Evolutionary conservation across 2,797 vertebrate species (phyloP), one percentile per base, ranked within the genome.

Genomic region (Momotus momota): DNA sequence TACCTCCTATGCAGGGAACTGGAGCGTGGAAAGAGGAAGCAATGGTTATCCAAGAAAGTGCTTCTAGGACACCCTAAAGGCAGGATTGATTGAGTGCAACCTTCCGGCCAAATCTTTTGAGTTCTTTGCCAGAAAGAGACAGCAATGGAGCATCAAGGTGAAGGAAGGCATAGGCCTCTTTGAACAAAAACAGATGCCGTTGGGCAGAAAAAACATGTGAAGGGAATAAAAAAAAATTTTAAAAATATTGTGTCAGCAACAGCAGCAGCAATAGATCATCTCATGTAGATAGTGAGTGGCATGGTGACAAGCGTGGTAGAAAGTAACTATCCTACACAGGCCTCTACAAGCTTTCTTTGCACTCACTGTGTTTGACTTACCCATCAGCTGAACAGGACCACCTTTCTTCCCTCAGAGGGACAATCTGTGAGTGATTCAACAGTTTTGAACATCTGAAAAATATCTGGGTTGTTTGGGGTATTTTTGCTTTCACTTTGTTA

Each of bases 61-160:
- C 88, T 97, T 92, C 93, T 96, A 96, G 95, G 92, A 96, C 90
- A 96, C 86, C 92, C 94, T 92, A 94, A 96, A 95, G 94, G 92
- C 90, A 97, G 94, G 83, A 97, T 97, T 97, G 95, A 96, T 97
- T 96, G 94, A 97, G 95, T 96, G 93, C 83, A 96, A 95, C 73
- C 96, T 96, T 94, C 94, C 20, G 70, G 93, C 90, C 96, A 95
- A 97, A 88, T 95, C 95, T 96, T 96, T 96, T 96, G 83, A 94
- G 95, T 70, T 95, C 83, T 94, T 94, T 97, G 94, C 95, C 94
- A 95, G 90, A 88, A 96, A 91, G 55, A 90, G 64, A 84, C 90
- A 95, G 88, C 73, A 94, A 94, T 38, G 58, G 86, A 95, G 77
- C 92, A 95, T 95, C 94, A 96, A 96, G 93, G 94, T 95, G 83